Evolutionary conservation across 2,888 invertebrate genomes (phyloP), one percentile per base, ranked within the genome.

Genomic region (Autographa gamma): DNA sequence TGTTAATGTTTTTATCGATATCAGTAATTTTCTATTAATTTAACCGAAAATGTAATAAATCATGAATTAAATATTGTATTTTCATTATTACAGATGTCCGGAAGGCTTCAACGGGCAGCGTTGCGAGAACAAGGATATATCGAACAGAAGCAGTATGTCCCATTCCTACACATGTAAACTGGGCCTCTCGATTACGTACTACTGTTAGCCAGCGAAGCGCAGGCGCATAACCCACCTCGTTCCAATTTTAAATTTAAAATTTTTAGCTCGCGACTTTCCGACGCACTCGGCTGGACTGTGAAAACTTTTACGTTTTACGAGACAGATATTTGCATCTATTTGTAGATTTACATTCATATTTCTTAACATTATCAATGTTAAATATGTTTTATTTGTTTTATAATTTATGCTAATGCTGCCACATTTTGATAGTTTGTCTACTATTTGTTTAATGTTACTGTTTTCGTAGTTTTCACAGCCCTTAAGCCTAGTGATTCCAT

Each of bases 41-140:
- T 2, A 38, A 38, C 8, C 38, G 38, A 1, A 38, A 38, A 11
- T 9, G 34, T 8, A 34, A 34, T 34, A n/a, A 48, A 48, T 5
- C 18, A 18, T 18, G 25, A 58, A 2, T 13, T 9, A 0, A 16
- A 34, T 16, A 59, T 61, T 19, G 1, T 19, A 34, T 68, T 73
- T 67, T 66, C 11, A 8, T 56, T 62, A 77, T 77, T 67, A 16
- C 96, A 98, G 98, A 96, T 98, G 98, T 95, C 97, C 97, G 85
- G 97, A 97, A 92, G 97, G 97, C 90, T 98, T 97, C 96, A 97
- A 97, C 91, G 98, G 98, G 89, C 96, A 96, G 91, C 97, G 97
- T 89, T 98, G 98, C 96, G 97, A 97, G 95, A 97, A 96, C 93
- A 98, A 98, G 97, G 97, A 97, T 94, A 97, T 97, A 90, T 96